Base-by-base conservation (phyloP, 2,797 vertebrate species). In the Pseudochirops cupreus region DNA sequence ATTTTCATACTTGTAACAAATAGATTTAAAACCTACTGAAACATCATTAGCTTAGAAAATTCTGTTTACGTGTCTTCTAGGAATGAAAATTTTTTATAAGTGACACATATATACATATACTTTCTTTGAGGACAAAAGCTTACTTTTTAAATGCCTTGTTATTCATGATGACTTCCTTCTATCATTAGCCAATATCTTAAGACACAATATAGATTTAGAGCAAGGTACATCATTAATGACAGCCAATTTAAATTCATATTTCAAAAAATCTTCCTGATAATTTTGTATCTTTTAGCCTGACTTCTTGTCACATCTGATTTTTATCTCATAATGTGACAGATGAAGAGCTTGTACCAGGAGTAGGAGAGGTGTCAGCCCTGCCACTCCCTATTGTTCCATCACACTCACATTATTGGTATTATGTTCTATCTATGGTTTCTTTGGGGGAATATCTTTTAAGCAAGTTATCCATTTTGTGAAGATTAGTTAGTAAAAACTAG, bases 271-370 rank as follows among this genome's bases (percentile, higher is more conserved):
- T 91, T 95, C 95, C 92, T 91, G 93, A 95, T 96, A 95, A 97
- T 95, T 96, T 97, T 97, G 97, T 89, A 74, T 91, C 93, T 95
- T 96, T 95, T 56, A 92, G 16, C 92, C 90, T 97, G 96, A 53
- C 94, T 95, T 94, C 95, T 97, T 97, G 96, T 97, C 96, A 97
- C 91, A 97, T 94, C 92, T 58, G 91, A 97, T 96, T 98, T 98
- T 98, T 97, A 94, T 91, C 93, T 97, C 96, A 39, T 97, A 57
- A 1, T n/a, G 26, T 31, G 39, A 90, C 95, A 96, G 96, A 97
- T 95, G 95, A 97, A 97, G 95, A 96, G 95, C 95, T 93, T 97
- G 92, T 96, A 87, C 56, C 10, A 56, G 91, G 94, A 94, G 39
- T 53, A 87, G 91, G 74, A 94, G 54, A 94, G 53, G 58, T 95